Base-by-base conservation (phyloP, 2,113 vertebrate genomes). In the Labrus mixtus region DNA sequence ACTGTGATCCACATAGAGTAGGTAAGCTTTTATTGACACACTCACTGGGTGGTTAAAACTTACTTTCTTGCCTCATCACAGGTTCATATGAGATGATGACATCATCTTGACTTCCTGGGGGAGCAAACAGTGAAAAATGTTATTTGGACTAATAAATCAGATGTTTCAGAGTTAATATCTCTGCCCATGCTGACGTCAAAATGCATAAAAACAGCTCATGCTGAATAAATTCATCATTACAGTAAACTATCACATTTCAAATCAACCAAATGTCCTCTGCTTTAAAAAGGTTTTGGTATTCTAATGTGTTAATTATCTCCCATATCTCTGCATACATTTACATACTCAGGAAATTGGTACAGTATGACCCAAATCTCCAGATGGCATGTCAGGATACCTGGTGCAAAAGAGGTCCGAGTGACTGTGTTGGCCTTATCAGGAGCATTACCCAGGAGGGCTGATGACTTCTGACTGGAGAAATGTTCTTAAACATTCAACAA, bases 61-160 rank as follows among this genome's bases (percentile, higher is more conserved):
- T 96, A 99, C 97, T 97, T 93, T 99, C 97, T 94, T 98, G 97
- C 67, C 95, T 95, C 74, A 96, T 93, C 87, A 99, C 98, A 45
- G 97, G 96, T 82, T 99, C 98, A 66, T 99, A 99, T 23, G 98
- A 99, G 68, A 99, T 92, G 92, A 99, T 97, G 86, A 95, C 89
- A 64, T 99, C 98, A 83, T 99, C 98, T 92, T 96, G 97, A 86
- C 96, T 97, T 89, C 98, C 98, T 99, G 92, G 71, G 79, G 85
- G 90, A 63, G 94, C 55, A 94, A 92, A 94, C 2, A 73, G 92
- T 71, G 86, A 81, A 36, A 4, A 10, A 58, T 9, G 2, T 1
- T 37, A 29, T 66, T 64, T 43, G 16, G 16, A 86, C 58, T 41
- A 70, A 19, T 10, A 25, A 10, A 12, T 22, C 53, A 12, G 20